These are phyloP conservation scores for Acanthurus lineatus DNA, from an alignment of 2,797 vertebrate genomes.

Conservation along the genomic window DNA sequence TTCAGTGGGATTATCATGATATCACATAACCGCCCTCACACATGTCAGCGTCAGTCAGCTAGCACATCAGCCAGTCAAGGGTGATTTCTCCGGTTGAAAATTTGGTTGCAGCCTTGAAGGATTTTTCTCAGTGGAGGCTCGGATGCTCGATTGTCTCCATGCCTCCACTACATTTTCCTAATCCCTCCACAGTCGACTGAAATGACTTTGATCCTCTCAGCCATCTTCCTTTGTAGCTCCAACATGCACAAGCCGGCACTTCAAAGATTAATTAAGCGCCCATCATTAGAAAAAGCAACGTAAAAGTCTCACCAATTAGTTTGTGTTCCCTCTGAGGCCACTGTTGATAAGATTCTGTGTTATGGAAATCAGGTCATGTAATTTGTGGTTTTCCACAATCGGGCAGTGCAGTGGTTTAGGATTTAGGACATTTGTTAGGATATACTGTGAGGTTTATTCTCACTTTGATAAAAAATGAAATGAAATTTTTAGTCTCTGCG, in stretches of 20 bases:
- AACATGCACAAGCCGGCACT: slow-evolving; percentile 43
- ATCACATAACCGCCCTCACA: slow-evolving; percentile 67
- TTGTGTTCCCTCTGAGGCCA: slow-evolving; percentile 66
- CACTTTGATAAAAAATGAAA: not conserved
- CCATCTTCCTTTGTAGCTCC: slow-evolving; percentile 65
- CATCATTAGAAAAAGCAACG: slow-evolving; percentile 60
- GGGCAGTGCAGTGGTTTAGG: slow-evolving; percentile 28
- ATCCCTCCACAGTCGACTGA: slow-evolving; percentile 68
- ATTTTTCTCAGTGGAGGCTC: slow-evolving; percentile 59
- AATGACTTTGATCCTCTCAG: slow-evolving; percentile 72
- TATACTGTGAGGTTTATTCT: slow-evolving; percentile 25
- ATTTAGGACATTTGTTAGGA: slow-evolving; percentile 41
- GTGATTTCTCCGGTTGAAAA: slow-evolving; percentile 56
- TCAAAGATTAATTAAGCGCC: slow-evolving; percentile 75
- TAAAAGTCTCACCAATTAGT: slow-evolving; percentile 73
- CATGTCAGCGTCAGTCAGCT: slow-evolving; percentile 61
- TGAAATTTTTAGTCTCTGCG: not conserved
- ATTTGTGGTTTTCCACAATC: slow-evolving; percentile 63
- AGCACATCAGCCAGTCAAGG: slow-evolving; percentile 26
- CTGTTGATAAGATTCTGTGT: slow-evolving; percentile 68
- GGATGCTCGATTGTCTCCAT: slow-evolving; percentile 61
- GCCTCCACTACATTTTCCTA: slow-evolving; percentile 70
- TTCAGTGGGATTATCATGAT: slow-evolving; percentile 68
- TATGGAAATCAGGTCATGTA: slow-evolving; percentile 76
- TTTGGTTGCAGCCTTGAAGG: slow-evolving; percentile 53